phyloP scores from a whole-genome alignment of 2,797 vertebrate genomes.

The Amblyopsis hoosieri region DNA sequence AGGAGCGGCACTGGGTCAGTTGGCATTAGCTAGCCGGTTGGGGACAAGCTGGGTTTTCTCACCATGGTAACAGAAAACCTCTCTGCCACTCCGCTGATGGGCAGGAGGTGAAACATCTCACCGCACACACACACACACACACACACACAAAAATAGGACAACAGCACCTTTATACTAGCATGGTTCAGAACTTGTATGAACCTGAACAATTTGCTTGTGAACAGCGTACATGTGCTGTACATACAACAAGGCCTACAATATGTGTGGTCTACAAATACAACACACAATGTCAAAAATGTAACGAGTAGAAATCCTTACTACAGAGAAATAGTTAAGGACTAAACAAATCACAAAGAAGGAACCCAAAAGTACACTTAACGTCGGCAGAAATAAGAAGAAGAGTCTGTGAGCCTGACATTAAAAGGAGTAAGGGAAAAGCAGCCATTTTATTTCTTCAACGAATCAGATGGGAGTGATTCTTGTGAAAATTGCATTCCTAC shows the following conservation, averaged over 20 bases:
- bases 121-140: neutral
- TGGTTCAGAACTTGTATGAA: too few species aligned
- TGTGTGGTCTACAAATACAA: too few species aligned
- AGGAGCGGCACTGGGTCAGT: conserved; percentile 33
- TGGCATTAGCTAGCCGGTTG: conserved; percentile 1
- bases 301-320: too few species aligned
- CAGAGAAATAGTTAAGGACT: too few species aligned
- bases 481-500: conserved; percentile 3
- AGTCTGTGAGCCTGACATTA: neutral
- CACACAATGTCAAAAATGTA: too few species aligned
- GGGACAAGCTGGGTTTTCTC: conserved; percentile 26
- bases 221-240: too few species aligned
- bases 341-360: too few species aligned
- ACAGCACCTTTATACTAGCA: neutral
- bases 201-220: too few species aligned
- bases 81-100: conserved; percentile 35
- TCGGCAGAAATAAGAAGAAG: neutral
- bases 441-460: neutral
- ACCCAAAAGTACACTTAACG: neutral
- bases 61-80: conserved; percentile 59
- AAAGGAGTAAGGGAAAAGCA: neutral
- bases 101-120: conserved; percentile 45
- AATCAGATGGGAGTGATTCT: conserved; percentile 10
- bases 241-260: too few species aligned
- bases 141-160: neutral